These are phyloP conservation scores for Drosophila sp. DNA, from an alignment of 1,140 invertebrate genomes.

Conservation along the genomic window DNA sequence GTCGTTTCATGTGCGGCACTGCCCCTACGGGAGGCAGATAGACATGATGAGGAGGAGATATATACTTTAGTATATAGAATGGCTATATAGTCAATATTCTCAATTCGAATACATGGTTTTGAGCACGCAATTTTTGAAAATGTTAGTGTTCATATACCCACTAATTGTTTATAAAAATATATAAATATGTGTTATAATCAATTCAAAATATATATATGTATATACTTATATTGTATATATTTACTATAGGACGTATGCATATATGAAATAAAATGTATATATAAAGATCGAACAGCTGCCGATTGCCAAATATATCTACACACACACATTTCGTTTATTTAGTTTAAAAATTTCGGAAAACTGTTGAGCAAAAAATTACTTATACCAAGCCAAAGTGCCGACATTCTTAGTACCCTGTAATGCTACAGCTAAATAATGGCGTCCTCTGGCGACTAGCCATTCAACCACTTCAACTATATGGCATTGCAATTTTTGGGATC, in stretches of 20 bases:
- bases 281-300: constrained; percentile 57
- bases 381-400: neutral
- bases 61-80: neutral
- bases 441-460: too few relatives aligned
- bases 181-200: constrained; percentile 53
- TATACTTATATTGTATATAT: constrained; percentile 26
- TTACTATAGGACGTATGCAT: constrained; percentile 11
- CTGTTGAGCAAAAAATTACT: neutral
- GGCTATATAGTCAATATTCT: constrained; percentile 5
- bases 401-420: neutral
- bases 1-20: constrained; percentile 13
- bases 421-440: too few relatives aligned
- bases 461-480: too few relatives aligned
- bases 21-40: neutral
- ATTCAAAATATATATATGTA: constrained; percentile 42
- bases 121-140: constrained; percentile 11
- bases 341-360: constrained; percentile 34
- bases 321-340: constrained; percentile 35
- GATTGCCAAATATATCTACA: constrained; percentile 54
- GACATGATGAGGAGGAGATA: too few relatives aligned
- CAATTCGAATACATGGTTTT: neutral
- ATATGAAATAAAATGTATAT: constrained; percentile 7
- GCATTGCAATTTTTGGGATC: too few relatives aligned
- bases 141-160: constrained; percentile 43
- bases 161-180: constrained; percentile 56